Evolutionary conservation across 2,888 invertebrate species (phyloP), one percentile per base, ranked within the genome.

Genomic region (Drosophila acutilabella): DNA sequence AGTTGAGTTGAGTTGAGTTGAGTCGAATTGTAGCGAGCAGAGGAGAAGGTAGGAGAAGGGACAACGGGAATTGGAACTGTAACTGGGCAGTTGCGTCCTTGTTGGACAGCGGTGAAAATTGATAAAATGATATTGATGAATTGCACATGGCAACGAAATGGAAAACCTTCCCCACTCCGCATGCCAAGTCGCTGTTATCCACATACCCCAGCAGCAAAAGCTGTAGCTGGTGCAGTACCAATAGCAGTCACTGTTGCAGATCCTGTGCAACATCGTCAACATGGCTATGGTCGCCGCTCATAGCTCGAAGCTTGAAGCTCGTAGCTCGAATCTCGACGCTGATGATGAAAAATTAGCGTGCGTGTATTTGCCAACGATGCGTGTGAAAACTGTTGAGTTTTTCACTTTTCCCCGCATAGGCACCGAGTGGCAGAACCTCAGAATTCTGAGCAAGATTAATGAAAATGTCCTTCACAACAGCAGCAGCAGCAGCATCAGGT

Each of bases 91-190:
- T 18, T 18, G 30, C 38, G 57, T 60, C 69, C 77, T 64, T 73
- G 83, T 82, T 82, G 81, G 83, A 84, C 83, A 87, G 80, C 83
- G 82, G 86, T 89, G 90, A 88, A 90, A 90, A 90, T 90, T 90
- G 90, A 90, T 90, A 90, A 90, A 90, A 90, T 88, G 90, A 90
- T 90, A 90, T 90, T 90, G 90, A 90, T 90, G 90, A 90, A 90
- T 90, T 90, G 90, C 90, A 77, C 75, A 82, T 87, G 69, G 86
- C 81, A 79, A 68, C 71, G 59, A 69, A 79, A 78, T 71, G 75
- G 78, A 74, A 77, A 77, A 59, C 61, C 67, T 38, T 40, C 47
- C 54, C 20, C 42, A 6, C 42, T 16, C 11, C 11, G 2, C 10
- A 54, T 50, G 51, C 61, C 64, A 60, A 50, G 59, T 59, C 62